Percentiles rank a stretch among this genome's conserved stretches.
phyloP scores from a whole-genome alignment of 2,797 vertebrate genomes.

The Falco cherrug region DNA sequence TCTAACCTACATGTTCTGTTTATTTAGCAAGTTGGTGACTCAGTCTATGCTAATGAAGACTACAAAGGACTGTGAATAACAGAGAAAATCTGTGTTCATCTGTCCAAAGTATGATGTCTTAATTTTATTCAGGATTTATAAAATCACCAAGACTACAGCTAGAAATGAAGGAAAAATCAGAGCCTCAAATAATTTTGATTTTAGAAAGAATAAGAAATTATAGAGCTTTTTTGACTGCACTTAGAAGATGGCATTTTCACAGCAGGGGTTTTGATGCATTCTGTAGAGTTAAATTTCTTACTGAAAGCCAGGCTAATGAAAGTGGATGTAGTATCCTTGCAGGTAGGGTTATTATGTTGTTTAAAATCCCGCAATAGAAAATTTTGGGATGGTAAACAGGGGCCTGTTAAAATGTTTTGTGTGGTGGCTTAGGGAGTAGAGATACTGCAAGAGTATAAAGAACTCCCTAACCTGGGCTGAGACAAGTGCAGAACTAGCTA shows the following conservation, averaged over 20 bases:
- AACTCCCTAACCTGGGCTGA: neutral
- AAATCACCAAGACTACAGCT: neutral
- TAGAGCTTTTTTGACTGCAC: neutral
- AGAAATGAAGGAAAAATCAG: slow-evolving; percentile 21
- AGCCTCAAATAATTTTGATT: neutral
- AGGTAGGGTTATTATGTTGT: neutral
- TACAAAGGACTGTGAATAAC: neutral
- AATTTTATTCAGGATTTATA: slow-evolving; percentile 13
- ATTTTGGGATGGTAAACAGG: neutral
- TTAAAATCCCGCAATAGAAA: neutral
- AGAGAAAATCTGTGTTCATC: neutral
- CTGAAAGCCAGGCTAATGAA: slow-evolving; percentile 20
- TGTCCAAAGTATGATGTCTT: neutral
- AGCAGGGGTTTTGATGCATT: slow-evolving; percentile 24
- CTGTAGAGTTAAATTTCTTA: neutral
- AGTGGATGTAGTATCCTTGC: neutral
- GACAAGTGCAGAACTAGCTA: neutral
- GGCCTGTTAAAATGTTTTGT: neutral
- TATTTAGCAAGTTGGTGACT: slow-evolving; percentile 8
- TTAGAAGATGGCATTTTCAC: slow-evolving; percentile 1
- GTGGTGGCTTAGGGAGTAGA: neutral
- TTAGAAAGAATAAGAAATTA: slow-evolving; percentile 18
- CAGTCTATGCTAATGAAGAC: neutral
- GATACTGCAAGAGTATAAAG: neutral
- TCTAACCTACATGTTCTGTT: neutral